A percentile compares a stretch with the other conserved stretches of the same genome.
phyloP scores from a whole-genome alignment of 1,140 invertebrate species.

The Leptinotarsa texana region DNA sequence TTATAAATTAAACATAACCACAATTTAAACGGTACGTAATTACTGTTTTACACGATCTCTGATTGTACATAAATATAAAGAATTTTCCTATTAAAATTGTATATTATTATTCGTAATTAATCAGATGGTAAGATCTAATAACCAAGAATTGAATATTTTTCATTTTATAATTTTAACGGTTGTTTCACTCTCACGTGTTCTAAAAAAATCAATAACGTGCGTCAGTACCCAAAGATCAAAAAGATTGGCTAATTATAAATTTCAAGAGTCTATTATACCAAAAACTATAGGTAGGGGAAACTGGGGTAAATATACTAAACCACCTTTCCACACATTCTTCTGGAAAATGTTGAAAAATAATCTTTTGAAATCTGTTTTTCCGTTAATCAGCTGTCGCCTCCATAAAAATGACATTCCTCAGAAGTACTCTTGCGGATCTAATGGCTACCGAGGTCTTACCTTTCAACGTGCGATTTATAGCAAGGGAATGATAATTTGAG shows the following conservation, averaged over 20 bases:
- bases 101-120: slow-evolving; percentile 41
- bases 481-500: too few species aligned
- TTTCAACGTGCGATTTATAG: not conserved
- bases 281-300: not conserved
- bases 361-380: not conserved
- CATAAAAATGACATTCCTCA: not conserved
- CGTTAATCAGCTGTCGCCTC: not conserved
- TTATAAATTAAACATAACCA: slow-evolving; percentile 16
- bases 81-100: slow-evolving; percentile 40
- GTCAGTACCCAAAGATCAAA: slow-evolving; percentile 22
- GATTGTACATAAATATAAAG: slow-evolving; percentile 34
- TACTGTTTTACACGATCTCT: slow-evolving; percentile 30
- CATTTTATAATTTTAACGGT: slow-evolving; percentile 32
- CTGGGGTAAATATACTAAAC: not conserved
- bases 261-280: slow-evolving; percentile 5
- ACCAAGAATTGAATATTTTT: slow-evolving; percentile 33
- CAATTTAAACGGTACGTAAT: slow-evolving; percentile 25
- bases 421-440: not conserved
- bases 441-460: not conserved
- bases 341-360: too few species aligned
- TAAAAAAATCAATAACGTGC: slow-evolving; percentile 40
- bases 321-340: too few species aligned
- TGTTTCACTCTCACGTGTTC: slow-evolving; percentile 36
- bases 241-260: slow-evolving; percentile 38
- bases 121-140: slow-evolving; percentile 38